These are phyloP conservation scores for Luscinia megarhynchos DNA, from an alignment of 2,797 vertebrate species.

Conservation along the genomic window DNA sequence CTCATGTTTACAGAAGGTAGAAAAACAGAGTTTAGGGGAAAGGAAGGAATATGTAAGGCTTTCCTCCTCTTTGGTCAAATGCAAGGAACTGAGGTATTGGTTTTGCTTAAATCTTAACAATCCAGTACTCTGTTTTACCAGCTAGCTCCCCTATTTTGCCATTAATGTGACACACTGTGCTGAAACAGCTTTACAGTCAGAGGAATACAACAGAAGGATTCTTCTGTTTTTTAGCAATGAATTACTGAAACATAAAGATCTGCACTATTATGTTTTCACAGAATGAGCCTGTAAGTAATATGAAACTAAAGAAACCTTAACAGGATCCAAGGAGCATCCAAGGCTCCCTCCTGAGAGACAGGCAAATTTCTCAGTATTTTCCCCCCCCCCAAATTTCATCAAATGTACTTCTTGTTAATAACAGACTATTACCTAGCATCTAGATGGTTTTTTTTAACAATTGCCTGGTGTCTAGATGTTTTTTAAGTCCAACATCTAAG, in stretches of 20 bases:
- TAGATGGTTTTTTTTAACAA: background rate
- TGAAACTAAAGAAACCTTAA: background rate
- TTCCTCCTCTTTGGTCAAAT: background rate
- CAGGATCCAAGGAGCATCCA: background rate
- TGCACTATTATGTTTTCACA: conserved; percentile 23
- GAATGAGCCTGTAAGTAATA: background rate
- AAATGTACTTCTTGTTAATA: background rate
- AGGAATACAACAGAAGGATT: background rate
- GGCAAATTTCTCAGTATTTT: background rate
- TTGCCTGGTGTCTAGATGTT: background rate
- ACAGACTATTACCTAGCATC: background rate
- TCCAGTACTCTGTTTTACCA: background rate
- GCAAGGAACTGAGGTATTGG: background rate
- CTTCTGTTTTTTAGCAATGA: conserved; percentile 5
- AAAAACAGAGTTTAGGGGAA: background rate
- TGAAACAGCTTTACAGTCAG: background rate
- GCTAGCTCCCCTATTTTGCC: background rate
- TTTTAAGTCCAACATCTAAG: background rate
- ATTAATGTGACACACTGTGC: background rate
- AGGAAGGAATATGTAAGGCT: background rate
- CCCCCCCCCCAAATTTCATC: background rate
- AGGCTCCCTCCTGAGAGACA: background rate
- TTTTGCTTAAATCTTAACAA: background rate
- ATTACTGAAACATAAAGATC: conserved; percentile 18
- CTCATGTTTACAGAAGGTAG: background rate